Evolutionary conservation across 2,797 vertebrate species (phyloP), one percentile per base, ranked within the genome.

Genomic region (Rhadinocentrus ornatus): DNA sequence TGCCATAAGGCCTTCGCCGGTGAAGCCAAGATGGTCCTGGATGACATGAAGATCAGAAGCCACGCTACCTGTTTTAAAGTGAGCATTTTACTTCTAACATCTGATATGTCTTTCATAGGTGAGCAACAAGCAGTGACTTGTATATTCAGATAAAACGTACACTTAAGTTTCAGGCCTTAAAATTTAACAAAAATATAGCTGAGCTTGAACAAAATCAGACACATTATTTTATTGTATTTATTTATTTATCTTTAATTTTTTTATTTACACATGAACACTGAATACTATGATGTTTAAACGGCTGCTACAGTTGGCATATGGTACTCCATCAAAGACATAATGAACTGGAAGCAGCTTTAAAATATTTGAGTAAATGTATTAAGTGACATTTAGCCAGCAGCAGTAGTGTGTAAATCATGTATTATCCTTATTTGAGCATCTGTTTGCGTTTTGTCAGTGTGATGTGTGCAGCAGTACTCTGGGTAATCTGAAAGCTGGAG

Each of bases 11-110:
- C 96, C 64, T 94, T 99, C 92, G 94, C 87, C 32, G 84, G 89
- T 18, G 95, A 96, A 24, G 94, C 96, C 63, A 99, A 98, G 93
- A 99, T 99, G 93, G 93, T 99, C 84, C 93, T 99, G 88, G 95
- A 97, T 41, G 96, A 98, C 57, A 89, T 98, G 90, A 95, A 95
- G 73, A 97, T 99, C 86, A 96, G 95, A 84, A 99, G 97, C 85
- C 98, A 99, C 64, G 95, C 96, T 0, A 89, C 94, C 74, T 99
- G 98, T 92, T 98, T 99, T 83, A 99, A 97, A 95, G 98, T 99
- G 93, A 93, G 81, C 15, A 22, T 3, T 66, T 34, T 24, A 1
- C 7, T 50, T 83, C 70, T 5, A 26, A 34, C 9, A 29, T 27
- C 6, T 7, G 6, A 15, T 8, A 62, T 59, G 56, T 0, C 1